Base-by-base conservation (phyloP, 92 coral and sea anemone species). In the Zoanthus sociatus region DNA sequence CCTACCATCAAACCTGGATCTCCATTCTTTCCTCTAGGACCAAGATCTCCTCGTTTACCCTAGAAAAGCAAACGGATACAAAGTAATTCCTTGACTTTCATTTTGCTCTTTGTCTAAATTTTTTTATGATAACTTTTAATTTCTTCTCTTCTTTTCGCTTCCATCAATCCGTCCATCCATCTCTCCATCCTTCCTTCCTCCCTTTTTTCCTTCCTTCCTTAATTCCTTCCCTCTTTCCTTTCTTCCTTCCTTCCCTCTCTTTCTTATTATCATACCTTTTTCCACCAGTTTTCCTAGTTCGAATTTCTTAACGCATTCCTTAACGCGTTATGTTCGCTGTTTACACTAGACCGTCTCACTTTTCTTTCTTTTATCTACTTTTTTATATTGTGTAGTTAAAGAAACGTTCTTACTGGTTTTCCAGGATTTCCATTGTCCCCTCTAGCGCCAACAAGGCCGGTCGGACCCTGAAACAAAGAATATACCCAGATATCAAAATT, bases 1-100 rank as follows among this genome's bases (percentile, higher is more conserved):
- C 74, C 9, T 69, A 69, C 74, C 74, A 33, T 69, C 15, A 69
- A 69, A 30, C 74, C 74, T 69, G 74, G 45, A 10, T 69, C 74
- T 30, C 74, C 74, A 26, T 33, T 69, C 31, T 69, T 69, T 13
- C 74, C 74, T 33, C 74, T 69, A 13, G 6, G 42, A 3, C 74
- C 74, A 31, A 26, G 74, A 14, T 4, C 74, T 69, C 74, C 74
- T 26, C 74, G 45, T 33, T 69, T 46, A 3, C 74, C 74, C 74
- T 69, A 10, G 69, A 63, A 8, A n/a, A 58, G 64, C n/a, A 63
- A 63, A 8, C 31, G 8, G 8, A n/a, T 17, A 20, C 21, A 9
- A 9, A 63, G 21, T 58, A 58, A 58, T 2, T 58, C 17, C 66
- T 14, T 4, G 6, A 13, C 66, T 15, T 58, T 17, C 18, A 58